Evolutionary conservation across 2,113 vertebrate species (phyloP), one percentile per base, ranked within the genome.

Genomic region (Pseudonaja textilis): DNA sequence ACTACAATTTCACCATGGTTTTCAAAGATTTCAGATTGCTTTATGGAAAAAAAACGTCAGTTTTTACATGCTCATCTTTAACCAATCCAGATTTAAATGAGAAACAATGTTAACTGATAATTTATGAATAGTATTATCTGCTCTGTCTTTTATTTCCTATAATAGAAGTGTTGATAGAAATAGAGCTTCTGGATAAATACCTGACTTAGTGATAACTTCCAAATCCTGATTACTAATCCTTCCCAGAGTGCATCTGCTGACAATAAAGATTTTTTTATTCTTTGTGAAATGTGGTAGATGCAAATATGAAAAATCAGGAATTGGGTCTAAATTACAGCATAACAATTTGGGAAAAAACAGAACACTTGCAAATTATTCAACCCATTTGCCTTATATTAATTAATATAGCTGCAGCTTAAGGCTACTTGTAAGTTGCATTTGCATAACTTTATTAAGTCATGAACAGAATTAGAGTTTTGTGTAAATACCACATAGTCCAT

Each of bases 51-150:
- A 93, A 50, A 34, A 14, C 10, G n/a, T 50, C 10, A 34, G 22
- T 34, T 56, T 61, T 0, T 34, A 25, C 45, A 59, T 9, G 26
- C 9, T 39, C 20, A 6, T 95, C 94, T 94, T 88, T 87, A 94
- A 91, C 61, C 89, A 94, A 29, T 88, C 55, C 56, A 94, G n/a
- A 55, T 96, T 95, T 95, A 95, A 96, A 96, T 96, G 95, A 96
- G 95, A 97, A 94, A 94, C 93, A 59, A 94, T 96, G 96, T 93
- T 95, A 89, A 0, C 34, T 81, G 74, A 22, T 81, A 22, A 52
- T 87, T 87, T 52, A 87, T 52, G 12, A 87, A 52, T 52, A 93
- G 91, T 86, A 29, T 93, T 1, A 22, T 20, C 89, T 97, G 94
- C 95, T 96, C 56, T 96, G 93, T 56, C 50, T 6, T 88, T 90